These are phyloP conservation scores for Lates calcarifer DNA, from an alignment of 2,113 vertebrate genomes.

Conservation along the genomic window DNA sequence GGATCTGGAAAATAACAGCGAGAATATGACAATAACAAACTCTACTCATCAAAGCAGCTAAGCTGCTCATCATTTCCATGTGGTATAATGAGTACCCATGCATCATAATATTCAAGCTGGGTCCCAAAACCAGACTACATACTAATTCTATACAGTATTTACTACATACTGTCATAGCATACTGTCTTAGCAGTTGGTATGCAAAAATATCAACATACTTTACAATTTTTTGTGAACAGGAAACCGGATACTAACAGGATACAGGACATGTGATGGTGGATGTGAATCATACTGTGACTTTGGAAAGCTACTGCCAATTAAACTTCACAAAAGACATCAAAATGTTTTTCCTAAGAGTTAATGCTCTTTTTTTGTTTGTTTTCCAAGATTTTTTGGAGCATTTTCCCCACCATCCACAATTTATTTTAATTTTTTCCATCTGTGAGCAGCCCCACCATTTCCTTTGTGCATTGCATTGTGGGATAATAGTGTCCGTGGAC, in stretches of 20 bases:
- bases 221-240: neutral
- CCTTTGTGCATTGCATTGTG: slow-evolving; percentile 16
- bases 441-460: neutral
- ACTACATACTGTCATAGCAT: neutral
- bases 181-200: neutral
- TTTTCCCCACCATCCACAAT: neutral
- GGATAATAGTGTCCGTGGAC: slow-evolving; percentile 3
- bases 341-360: slow-evolving; percentile 1
- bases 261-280: neutral
- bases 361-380: slow-evolving; percentile 1
- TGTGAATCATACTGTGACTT: neutral
- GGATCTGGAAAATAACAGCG: slow-evolving; percentile 85
- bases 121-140: neutral
- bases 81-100: neutral
- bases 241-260: neutral
- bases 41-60: neutral
- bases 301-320: neutral
- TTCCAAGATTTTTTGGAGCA: neutral
- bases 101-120: neutral
- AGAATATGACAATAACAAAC: neutral
- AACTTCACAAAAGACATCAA: neutral
- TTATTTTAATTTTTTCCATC: slow-evolving; percentile 23
- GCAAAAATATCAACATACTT: neutral
- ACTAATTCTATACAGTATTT: neutral
- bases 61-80: neutral